Evolutionary conservation across 2,888 invertebrate species (phyloP).

Genomic region (Heteropelma amictum): DNA sequence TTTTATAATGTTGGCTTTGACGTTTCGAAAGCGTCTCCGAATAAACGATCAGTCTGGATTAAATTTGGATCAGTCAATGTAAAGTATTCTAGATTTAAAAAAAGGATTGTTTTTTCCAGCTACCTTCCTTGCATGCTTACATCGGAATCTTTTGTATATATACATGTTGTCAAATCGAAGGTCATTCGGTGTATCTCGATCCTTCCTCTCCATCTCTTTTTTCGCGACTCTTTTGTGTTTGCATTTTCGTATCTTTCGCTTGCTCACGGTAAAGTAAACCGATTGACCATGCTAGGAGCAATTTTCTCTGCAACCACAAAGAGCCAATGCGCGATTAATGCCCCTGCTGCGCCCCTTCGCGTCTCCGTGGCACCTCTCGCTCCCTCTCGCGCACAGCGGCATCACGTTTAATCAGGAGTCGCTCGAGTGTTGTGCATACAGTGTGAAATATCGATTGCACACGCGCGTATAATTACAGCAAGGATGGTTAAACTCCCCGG

Average conservation of each 20-base stretch:
- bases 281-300: slow-evolving; percentile 46
- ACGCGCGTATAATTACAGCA: slow-evolving; percentile 57
- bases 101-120: too few species aligned
- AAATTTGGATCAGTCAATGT: neutral
- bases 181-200: too few species aligned
- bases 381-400: slow-evolving; percentile 1
- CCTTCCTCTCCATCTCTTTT: too few species aligned
- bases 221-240: too few species aligned
- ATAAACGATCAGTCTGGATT: neutral
- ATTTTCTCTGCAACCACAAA: slow-evolving; percentile 29
- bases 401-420: slow-evolving; percentile 42
- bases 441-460: slow-evolving; percentile 52
- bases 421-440: neutral
- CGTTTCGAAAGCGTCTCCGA: neutral
- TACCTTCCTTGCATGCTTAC: too few species aligned
- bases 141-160: too few species aligned
- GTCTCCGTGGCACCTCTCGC: neutral
- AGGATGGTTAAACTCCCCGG: neutral
- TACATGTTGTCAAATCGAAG: too few species aligned
- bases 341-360: slow-evolving; percentile 5
- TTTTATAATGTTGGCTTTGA: neutral
- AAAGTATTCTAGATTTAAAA: too few species aligned
- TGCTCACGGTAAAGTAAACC: slow-evolving; percentile 23
- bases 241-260: slow-evolving; percentile 27
- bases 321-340: slow-evolving; percentile 48